phyloP scores from a whole-genome alignment of 2,888 invertebrate species.

The Myathropa florea region DNA sequence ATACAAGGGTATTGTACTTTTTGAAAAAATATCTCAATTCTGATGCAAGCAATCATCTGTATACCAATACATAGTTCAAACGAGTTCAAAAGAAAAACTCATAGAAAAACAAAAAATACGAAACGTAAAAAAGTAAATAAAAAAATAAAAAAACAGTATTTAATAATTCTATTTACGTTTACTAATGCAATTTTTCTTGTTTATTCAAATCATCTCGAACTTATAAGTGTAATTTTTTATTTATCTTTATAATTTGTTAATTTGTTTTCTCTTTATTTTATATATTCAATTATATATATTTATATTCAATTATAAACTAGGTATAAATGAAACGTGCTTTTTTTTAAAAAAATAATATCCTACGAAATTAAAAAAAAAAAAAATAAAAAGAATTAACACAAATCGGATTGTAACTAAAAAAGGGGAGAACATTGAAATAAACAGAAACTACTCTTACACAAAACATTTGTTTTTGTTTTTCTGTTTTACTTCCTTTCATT shows the following conservation, averaged over 20 bases:
- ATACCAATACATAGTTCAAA: background rate
- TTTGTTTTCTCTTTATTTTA: conserved; percentile 45
- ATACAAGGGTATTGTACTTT: no score
- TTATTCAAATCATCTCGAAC: conserved; percentile 67
- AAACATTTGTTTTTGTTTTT: conserved; percentile 34
- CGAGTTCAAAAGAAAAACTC: background rate
- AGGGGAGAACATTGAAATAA: conserved; percentile 22
- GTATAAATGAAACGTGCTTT: conserved; percentile 41
- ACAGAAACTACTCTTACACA: conserved; percentile 48
- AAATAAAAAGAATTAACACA: conserved; percentile 50
- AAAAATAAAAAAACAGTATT: conserved; percentile 28
- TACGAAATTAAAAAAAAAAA: conserved; percentile 43
- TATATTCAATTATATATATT: conserved; percentile 61
- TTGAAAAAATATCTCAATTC: background rate
- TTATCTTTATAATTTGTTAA: conserved; percentile 46
- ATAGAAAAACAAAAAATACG: background rate
- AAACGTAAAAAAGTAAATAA: background rate
- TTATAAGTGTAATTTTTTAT: conserved; percentile 50
- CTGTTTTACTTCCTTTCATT: conserved; percentile 45
- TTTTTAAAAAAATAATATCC: conserved; percentile 41
- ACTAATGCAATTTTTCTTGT: conserved; percentile 62
- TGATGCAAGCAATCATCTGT: background rate
- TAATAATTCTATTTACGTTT: conserved; percentile 57
- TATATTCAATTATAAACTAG: conserved; percentile 65
- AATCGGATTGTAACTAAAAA: conserved; percentile 56